These are phyloP conservation scores for Zoanthus sociatus DNA, from an alignment of 92 coral and sea anemone genomes.

Conservation along the genomic window DNA sequence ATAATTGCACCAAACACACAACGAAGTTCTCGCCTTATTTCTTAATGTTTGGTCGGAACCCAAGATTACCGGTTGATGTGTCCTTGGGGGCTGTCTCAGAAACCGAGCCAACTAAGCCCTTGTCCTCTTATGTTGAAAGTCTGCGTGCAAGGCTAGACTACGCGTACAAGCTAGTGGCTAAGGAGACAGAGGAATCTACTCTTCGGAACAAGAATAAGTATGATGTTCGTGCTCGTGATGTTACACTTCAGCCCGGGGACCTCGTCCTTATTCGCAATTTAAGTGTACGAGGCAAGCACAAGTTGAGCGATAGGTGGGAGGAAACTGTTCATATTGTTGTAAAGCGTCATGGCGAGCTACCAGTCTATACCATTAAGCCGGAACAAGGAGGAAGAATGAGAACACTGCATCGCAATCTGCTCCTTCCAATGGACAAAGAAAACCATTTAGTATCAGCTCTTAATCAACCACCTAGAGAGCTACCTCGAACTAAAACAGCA, in stretches of 20 bases:
- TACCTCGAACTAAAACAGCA: not conserved
- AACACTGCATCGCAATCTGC: constrained; percentile 5
- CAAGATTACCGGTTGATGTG: constrained; percentile 24
- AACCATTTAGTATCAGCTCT: not conserved
- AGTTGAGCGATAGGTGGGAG: not conserved
- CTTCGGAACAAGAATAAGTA: not conserved
- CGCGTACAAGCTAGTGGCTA: constrained; percentile 17
- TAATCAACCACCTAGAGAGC: constrained; percentile 5
- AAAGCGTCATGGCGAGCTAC: not conserved
- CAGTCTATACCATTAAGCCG: not conserved
- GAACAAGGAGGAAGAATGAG: not conserved
- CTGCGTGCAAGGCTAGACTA: constrained; percentile 33
- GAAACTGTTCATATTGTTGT: constrained; percentile 2
- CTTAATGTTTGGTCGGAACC: constrained; percentile 26
- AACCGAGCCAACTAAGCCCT: constrained; percentile 9
- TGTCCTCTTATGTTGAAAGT: constrained; percentile 26
- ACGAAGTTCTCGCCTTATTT: constrained; percentile 43
- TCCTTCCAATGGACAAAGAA: not conserved
- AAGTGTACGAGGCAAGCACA: constrained; percentile 4
- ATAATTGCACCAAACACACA: constrained; percentile 56
- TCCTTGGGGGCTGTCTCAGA: constrained; percentile 1
- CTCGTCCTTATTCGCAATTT: no score
- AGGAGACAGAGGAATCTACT: not conserved
- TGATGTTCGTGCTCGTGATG: no score
- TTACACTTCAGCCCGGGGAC: no score